phyloP scores from a whole-genome alignment of 2,113 vertebrate genomes.

The Lepidothrix coronata region DNA sequence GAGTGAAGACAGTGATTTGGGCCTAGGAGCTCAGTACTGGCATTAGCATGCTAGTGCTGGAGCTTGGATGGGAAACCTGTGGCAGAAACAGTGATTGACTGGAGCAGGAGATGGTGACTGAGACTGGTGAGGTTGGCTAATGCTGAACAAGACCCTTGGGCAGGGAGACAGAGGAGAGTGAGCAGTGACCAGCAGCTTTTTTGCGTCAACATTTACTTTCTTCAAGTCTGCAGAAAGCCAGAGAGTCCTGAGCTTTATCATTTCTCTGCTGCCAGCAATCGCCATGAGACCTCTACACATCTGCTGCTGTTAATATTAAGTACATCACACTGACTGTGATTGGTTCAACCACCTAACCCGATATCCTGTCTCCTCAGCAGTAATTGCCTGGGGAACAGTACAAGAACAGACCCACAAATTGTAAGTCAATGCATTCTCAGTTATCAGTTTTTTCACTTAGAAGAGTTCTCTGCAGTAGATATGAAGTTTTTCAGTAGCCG shows the following conservation, averaged over 20 bases:
- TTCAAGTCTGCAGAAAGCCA: not conserved
- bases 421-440: not conserved
- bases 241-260: not conserved
- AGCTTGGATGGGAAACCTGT: not conserved
- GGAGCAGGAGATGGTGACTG: not conserved
- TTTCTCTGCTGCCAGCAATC: not conserved
- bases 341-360: not conserved
- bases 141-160: not conserved
- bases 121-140: not conserved
- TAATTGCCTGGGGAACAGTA: not conserved
- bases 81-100: accelerated
- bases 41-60: not conserved
- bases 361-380: not conserved
- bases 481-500: not conserved
- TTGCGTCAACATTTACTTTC: not conserved
- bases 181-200: accelerated
- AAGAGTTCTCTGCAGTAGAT: not conserved
- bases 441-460: not conserved
- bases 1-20: not conserved
- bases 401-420: not conserved
- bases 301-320: not conserved
- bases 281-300: not conserved
- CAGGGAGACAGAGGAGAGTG: not conserved
- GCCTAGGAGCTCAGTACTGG: not conserved
- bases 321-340: not conserved